Evolutionary conservation across 2,888 invertebrate genomes (phyloP).

Genomic region (Toxonevra muliebris): DNA sequence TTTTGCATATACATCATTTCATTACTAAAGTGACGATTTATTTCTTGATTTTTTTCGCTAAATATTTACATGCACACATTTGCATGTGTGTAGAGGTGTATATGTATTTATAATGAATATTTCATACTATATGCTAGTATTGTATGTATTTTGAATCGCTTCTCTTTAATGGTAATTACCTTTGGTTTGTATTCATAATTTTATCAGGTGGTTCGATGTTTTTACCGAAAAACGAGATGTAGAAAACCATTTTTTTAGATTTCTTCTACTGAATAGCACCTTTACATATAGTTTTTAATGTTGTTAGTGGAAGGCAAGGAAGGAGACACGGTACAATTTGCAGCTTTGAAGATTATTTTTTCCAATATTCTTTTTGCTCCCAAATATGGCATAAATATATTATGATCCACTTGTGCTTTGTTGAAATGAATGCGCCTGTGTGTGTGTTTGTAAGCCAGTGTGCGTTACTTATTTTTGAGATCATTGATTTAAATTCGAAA

Average conservation of each 20-base stretch:
- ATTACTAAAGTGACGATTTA: no score
- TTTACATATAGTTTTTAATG: not conserved
- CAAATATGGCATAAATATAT: not conserved
- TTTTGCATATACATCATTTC: no score
- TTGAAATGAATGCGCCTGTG: not conserved
- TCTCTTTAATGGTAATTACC: slow-evolving; percentile 47
- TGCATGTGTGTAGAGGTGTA: not conserved
- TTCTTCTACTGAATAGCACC: slow-evolving; percentile 1
- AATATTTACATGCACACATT: not conserved
- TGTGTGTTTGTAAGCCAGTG: not conserved
- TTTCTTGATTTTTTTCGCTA: no score
- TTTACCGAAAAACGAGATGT: slow-evolving; percentile 59
- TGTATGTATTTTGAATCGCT: slow-evolving; percentile 33
- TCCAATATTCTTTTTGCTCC: not conserved
- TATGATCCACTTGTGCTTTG: not conserved
- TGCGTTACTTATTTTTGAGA: no score
- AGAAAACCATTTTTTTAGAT: slow-evolving; percentile 57
- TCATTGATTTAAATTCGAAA: no score
- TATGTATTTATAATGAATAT: not conserved
- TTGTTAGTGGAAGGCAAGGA: no score
- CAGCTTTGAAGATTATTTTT: not conserved
- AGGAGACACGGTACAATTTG: no score
- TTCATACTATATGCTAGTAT: not conserved
- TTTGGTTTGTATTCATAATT: slow-evolving; percentile 52
- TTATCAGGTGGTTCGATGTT: slow-evolving; percentile 62